Percentiles rank a stretch among this genome's conserved stretches.
Evolutionary conservation across 2,888 invertebrate species (phyloP).

Genomic region (Helicoverpa assulta): DNA sequence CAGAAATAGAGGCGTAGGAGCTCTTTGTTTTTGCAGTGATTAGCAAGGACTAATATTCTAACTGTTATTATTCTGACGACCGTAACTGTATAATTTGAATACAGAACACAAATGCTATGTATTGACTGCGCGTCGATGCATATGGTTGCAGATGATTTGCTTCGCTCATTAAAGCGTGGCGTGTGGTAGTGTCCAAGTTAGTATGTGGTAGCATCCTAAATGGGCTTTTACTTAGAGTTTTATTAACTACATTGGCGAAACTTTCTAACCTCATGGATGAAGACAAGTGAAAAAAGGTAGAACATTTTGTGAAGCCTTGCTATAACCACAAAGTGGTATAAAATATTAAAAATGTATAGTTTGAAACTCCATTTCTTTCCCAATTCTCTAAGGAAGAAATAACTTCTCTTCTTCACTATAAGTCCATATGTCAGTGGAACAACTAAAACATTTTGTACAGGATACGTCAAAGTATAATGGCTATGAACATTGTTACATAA

Average conservation of each 20-base stretch:
- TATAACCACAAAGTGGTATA: not conserved
- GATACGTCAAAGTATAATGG: slow-evolving; percentile 24
- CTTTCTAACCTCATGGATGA: too few relatives aligned
- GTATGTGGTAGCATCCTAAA: too few relatives aligned
- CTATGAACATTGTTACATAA: slow-evolving; percentile 33
- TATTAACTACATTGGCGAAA: too few relatives aligned
- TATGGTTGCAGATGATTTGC: not conserved
- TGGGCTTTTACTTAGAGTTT: too few relatives aligned
- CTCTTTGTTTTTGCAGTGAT: too few relatives aligned
- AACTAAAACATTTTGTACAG: slow-evolving; percentile 37
- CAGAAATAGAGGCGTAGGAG: too few relatives aligned
- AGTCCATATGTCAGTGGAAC: slow-evolving; percentile 19
- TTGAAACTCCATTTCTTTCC: slow-evolving; percentile 14
- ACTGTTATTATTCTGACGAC: too few relatives aligned
- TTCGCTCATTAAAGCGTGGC: not conserved
- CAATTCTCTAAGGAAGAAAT: slow-evolving; percentile 1
- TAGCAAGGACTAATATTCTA: too few relatives aligned
- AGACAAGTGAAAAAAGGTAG: too few relatives aligned
- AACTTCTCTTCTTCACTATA: slow-evolving; percentile 13
- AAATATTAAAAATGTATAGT: not conserved
- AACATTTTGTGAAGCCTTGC: not conserved
- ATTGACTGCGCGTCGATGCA: not conserved
- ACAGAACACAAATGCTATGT: not conserved
- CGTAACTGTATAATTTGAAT: too few relatives aligned
- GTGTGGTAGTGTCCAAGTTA: not conserved